Conservation (phyloP, 92 coral and sea anemone species). For the Epizoanthus rinbou region DNA sequence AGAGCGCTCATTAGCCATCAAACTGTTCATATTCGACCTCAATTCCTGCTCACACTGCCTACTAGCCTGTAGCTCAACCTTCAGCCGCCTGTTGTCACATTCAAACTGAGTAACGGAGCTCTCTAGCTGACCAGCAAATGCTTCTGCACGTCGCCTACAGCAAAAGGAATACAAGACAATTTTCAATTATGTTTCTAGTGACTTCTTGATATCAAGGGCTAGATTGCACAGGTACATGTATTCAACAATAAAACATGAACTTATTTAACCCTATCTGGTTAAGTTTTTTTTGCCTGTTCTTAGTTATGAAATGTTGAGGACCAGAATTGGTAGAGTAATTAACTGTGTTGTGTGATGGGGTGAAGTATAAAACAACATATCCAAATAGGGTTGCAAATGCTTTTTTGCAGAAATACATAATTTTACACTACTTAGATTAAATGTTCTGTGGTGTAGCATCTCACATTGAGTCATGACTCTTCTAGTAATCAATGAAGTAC, state of each 20-base stretch:
- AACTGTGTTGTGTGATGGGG: too few species aligned
- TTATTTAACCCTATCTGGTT: background rate
- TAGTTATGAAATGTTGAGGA: too few species aligned
- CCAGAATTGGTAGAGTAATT: too few species aligned
- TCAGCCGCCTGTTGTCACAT: slow-evolving; percentile 80
- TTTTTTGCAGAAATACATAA: too few species aligned
- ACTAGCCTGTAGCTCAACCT: slow-evolving; percentile 89
- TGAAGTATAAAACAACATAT: too few species aligned
- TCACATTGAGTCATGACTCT: background rate
- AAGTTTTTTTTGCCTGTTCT: background rate
- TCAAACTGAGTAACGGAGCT: slow-evolving; percentile 76
- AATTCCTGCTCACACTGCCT: slow-evolving; percentile 94
- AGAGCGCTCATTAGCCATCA: slow-evolving; percentile 92
- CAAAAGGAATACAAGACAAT: background rate
- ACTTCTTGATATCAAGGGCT: background rate
- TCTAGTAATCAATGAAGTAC: background rate
- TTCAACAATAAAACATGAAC: background rate
- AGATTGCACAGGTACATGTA: background rate
- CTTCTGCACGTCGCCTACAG: slow-evolving; percentile 88
- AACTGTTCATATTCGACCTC: slow-evolving; percentile 78
- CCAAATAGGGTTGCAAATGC: too few species aligned
- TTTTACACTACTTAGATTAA: too few species aligned
- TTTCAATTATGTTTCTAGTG: too few species aligned
- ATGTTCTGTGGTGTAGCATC: background rate
- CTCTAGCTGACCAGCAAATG: slow-evolving; percentile 29